Percentiles rank a stretch among this genome's conserved stretches.
Conservation (phyloP, 2,113 vertebrate species). For the Ovibos moschatus region DNA sequence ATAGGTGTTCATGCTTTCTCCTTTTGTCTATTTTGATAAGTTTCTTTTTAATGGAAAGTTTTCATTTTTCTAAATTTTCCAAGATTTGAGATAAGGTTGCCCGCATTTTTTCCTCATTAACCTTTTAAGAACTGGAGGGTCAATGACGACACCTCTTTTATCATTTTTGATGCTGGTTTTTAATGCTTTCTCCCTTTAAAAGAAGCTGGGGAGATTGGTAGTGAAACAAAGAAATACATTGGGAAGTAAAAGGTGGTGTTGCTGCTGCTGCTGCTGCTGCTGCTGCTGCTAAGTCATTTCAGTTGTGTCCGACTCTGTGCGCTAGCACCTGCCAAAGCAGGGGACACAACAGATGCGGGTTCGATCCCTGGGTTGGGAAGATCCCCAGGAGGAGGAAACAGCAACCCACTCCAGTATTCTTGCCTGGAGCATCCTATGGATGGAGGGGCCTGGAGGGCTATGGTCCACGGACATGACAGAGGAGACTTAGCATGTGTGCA, state of each 20-base stretch:
- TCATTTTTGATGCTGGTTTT: background rate
- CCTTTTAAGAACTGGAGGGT: background rate
- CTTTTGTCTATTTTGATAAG: background rate
- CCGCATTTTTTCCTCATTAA: background rate
- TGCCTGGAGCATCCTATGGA: background rate
- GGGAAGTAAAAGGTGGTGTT: background rate
- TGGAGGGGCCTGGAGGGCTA: background rate
- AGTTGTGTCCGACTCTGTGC: too few species aligned
- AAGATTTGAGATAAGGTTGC: background rate
- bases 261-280: too few species aligned
- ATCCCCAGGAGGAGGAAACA: background rate
- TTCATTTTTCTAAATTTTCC: background rate
- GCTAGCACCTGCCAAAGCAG: background rate
- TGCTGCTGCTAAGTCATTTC: too few species aligned
- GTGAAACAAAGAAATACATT: background rate
- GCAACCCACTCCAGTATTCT: background rate
- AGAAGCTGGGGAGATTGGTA: background rate
- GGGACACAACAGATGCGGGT: background rate
- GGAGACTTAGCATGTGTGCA: background rate
- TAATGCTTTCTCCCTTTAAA: background rate
- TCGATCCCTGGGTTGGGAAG: background rate
- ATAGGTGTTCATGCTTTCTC: background rate
- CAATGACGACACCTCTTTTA: background rate
- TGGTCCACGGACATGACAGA: background rate
- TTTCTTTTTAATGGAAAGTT: background rate